Base-by-base conservation (phyloP, 2,888 invertebrate genomes). In the Diarsia rubi region DNA sequence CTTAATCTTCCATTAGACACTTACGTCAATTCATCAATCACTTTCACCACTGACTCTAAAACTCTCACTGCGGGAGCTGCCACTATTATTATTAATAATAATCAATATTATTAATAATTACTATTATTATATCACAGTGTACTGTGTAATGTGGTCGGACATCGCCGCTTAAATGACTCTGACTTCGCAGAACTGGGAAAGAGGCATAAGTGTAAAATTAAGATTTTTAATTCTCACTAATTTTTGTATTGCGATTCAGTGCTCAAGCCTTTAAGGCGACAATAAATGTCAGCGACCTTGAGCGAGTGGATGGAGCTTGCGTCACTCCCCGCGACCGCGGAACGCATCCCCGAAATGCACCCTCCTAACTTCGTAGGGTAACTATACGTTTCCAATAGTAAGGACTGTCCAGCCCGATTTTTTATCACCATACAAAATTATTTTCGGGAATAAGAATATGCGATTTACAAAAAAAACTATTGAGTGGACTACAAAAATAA, bases 61-160 rank as follows among this genome's bases (percentile, higher is more conserved):
- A 79, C 79, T 81, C 42, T 75, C 82, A 84, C 87, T 85, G 62
- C 12, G 44, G 31, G 14, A 42, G 27, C 5, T 70, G 64, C 57
- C 65, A 70, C 71, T 76, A 65, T 37, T 74, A 63, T 84, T 78
- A 77, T 78, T 78, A 82, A 75, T 81, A 81, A 78, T 82, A 65
- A 78, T 78, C 49, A 66, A 47, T 75, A 82, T 72, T 80, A 78
- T 81, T 81, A 62, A 49, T 76, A 76, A 67, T 80, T 52, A 75
- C 74, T 60, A 57, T 85, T 70, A 69, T 82, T 71, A 79, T 81
- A 82, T 73, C 77, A 75, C 74, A 68, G 42, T 67, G 31, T 31
- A 5, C 79, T 63, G 69, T 81, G 69, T 67, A 57, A 64, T 74
- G 75, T 75, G 71, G 65, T 65, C 70, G 71, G 49, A 72, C 83